Conservation (phyloP, 2,113 vertebrate species). For the Microcebus griseorufus region DNA sequence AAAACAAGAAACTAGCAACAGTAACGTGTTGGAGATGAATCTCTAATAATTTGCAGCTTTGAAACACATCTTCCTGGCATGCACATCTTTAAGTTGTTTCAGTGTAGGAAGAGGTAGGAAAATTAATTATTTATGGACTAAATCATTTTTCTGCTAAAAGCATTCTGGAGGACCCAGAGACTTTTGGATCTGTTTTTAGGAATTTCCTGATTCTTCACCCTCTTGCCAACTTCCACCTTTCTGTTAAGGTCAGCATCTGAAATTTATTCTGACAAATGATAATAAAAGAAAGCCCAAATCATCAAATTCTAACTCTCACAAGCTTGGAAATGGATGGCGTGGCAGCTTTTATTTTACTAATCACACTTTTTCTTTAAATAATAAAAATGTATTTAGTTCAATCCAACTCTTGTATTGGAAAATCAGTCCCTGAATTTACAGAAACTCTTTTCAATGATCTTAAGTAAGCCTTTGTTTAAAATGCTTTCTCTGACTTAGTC, state of each 20-base stretch:
- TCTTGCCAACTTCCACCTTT: background rate
- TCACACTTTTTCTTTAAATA: conserved; percentile 44
- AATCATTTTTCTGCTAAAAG: conserved; percentile 1
- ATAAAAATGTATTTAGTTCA: conserved; percentile 44
- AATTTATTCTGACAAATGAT: conserved; percentile 49
- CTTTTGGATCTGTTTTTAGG: background rate
- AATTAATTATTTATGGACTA: background rate
- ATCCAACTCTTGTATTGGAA: conserved; percentile 30
- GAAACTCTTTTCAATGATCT: conserved; percentile 37
- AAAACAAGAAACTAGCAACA: background rate
- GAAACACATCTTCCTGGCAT: background rate
- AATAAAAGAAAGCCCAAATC: conserved; percentile 39
- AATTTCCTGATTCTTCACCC: background rate
- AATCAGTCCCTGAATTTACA: conserved; percentile 36
- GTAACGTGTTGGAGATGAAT: background rate
- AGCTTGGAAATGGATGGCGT: background rate
- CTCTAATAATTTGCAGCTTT: background rate
- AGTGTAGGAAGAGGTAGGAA: background rate
- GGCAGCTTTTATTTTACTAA: background rate
- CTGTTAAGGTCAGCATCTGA: background rate
- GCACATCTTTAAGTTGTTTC: background rate
- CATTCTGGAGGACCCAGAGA: background rate
- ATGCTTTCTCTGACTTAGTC: conserved; percentile 23
- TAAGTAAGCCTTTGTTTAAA: conserved; percentile 41
- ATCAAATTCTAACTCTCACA: conserved; percentile 14